A percentile compares a stretch with the other conserved stretches of the same genome.
phyloP scores from a whole-genome alignment of 2,888 invertebrate species.

The Leptopilina myrica region DNA sequence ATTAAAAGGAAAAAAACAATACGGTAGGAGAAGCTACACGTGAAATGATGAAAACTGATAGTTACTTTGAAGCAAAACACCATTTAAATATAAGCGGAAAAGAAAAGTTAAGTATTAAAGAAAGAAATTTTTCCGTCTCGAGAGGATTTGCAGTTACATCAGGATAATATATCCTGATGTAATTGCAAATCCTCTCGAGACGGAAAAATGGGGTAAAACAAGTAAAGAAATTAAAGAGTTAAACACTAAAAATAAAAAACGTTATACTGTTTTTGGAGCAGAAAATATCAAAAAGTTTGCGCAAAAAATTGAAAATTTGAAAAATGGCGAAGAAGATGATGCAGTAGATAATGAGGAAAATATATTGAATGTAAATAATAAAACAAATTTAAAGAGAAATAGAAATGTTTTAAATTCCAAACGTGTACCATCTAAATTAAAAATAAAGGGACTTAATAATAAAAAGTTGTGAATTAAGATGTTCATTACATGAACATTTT shows the following conservation, averaged over 20 bases:
- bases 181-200: not conserved
- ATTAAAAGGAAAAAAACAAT: not conserved
- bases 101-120: not conserved
- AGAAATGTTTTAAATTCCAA: too few species aligned
- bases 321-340: not conserved
- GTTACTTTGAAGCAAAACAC: not conserved
- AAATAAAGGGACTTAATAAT: too few species aligned
- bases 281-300: not conserved
- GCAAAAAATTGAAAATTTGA: not conserved
- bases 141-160: too few species aligned
- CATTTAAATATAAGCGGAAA: not conserved
- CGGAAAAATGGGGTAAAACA: not conserved
- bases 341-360: too few species aligned
- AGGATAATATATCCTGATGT: too few species aligned
- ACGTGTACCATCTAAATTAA: too few species aligned
- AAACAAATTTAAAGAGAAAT: too few species aligned
- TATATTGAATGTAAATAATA: too few species aligned
- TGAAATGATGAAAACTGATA: not conserved
- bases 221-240: not conserved
- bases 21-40: not conserved
- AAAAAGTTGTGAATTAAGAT: too few species aligned
- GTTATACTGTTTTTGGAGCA: not conserved
- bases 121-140: too few species aligned
- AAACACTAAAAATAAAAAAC: not conserved
- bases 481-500: too few species aligned